Evolutionary conservation across 2,888 invertebrate genomes (phyloP), one percentile per base, ranked within the genome.

Genomic region (Leuctra nigra): DNA sequence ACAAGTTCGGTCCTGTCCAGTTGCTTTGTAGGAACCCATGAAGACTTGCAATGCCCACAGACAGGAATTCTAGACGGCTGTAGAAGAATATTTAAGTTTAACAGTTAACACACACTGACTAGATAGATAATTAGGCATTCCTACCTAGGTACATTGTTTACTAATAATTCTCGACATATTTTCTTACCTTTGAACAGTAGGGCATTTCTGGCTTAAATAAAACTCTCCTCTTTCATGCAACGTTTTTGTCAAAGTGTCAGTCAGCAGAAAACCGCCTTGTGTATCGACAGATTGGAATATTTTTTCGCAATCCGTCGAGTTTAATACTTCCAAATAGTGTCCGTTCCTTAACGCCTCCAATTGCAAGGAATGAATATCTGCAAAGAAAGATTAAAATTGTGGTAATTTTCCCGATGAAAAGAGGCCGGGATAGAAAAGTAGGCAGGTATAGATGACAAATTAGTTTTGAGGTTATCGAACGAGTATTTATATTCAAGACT

Each of bases 11-110:
- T 0, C 92, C 87, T 52, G 85, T 84, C 80, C 90, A 93, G 72
- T 94, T 94, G 54, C 77, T 77, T 69, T 91, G 87, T 54, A 89
- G 78, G 72, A 92, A 94, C 3, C 53, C 53, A 22, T 54, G 47
- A 11, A 59, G 36, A 18, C 59, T 54, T 14, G 56, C 56, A 25
- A 59, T 33, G 1, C 59, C 59, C 6, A 59, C 23, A 36, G 23
- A 38, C 3, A 58, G 22, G 20, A 58, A 23, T 22, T 58, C 55
- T 35, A 58, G 25, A 35, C 55, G 58, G 16, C 57, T 57, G 38
- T 1, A 47, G 20, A 25, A 22, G n/a, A 54, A n/a, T n/a, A n/a
- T n/a, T n/a, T n/a, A n/a, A n/a, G n/a, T n/a, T n/a, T n/a, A n/a
- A n/a, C n/a, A n/a, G n/a, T n/a, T n/a, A n/a, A n/a, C n/a, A n/a